phyloP scores from a whole-genome alignment of 2,113 vertebrate genomes.

The Coracopsis vasa region DNA sequence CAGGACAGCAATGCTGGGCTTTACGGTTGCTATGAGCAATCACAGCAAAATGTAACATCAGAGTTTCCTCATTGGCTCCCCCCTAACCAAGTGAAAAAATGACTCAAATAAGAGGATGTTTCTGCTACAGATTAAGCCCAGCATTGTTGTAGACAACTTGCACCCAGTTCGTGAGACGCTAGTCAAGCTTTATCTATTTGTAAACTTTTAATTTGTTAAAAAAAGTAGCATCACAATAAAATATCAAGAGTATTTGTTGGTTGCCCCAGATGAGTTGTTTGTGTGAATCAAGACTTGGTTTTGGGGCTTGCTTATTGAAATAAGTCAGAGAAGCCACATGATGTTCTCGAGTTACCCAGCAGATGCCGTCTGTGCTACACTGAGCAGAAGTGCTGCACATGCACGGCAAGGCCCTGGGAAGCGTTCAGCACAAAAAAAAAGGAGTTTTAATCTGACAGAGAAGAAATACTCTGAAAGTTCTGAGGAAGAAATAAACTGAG shows the following conservation, averaged over 20 bases:
- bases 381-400: neutral
- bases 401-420: neutral
- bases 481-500: neutral
- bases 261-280: neutral
- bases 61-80: neutral
- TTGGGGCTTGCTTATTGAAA: rapidly evolving
- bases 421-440: neutral
- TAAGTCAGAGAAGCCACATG: neutral
- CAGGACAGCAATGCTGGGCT: neutral
- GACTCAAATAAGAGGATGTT: neutral
- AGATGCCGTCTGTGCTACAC: constrained; percentile 33
- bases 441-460: neutral
- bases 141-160: neutral
- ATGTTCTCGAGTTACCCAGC: constrained; percentile 9
- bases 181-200: neutral
- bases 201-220: neutral
- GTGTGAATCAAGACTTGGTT: neutral
- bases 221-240: neutral
- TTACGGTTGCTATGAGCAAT: neutral
- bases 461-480: neutral
- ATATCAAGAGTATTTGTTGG: neutral
- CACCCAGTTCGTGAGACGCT: neutral
- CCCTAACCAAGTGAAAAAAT: neutral
- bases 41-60: neutral
- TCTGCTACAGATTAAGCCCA: neutral